Conservation (phyloP, 2,797 vertebrate genomes). For the Lates japonicus region DNA sequence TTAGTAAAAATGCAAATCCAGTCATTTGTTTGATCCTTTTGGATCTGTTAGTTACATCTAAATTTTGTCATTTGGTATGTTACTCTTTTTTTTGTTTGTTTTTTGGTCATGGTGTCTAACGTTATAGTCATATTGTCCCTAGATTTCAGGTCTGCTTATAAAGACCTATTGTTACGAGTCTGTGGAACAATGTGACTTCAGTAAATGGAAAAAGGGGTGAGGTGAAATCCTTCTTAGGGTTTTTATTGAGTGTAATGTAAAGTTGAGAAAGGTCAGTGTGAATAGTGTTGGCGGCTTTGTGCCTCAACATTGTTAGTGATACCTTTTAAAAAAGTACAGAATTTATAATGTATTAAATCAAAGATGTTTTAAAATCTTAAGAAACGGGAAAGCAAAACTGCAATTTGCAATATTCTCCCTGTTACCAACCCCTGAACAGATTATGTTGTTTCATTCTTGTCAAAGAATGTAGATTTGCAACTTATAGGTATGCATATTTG, state of each 20-base stretch:
- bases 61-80: slow-evolving; percentile 69
- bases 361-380: slow-evolving; percentile 77
- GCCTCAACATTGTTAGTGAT: slow-evolving; percentile 66
- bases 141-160: slow-evolving; percentile 70
- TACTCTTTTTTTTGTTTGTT: slow-evolving; percentile 47
- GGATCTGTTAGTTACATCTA: slow-evolving; percentile 70
- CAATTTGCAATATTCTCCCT: slow-evolving; percentile 82
- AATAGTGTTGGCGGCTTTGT: slow-evolving; percentile 68
- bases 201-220: slow-evolving; percentile 59
- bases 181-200: slow-evolving; percentile 70
- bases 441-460: slow-evolving; percentile 80
- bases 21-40: slow-evolving; percentile 68
- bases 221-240: slow-evolving; percentile 71
- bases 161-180: slow-evolving; percentile 65
- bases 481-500: slow-evolving; percentile 86
- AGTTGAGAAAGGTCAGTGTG: slow-evolving; percentile 57
- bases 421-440: slow-evolving; percentile 47
- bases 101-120: slow-evolving; percentile 73
- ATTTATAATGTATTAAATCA: slow-evolving; percentile 77
- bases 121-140: slow-evolving; percentile 70
- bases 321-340: slow-evolving; percentile 54
- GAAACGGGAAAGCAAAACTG: slow-evolving; percentile 84
- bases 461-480: slow-evolving; percentile 90
- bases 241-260: slow-evolving; percentile 67
- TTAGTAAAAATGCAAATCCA: slow-evolving; percentile 64